Percentiles rank a stretch among this genome's conserved stretches.
phyloP scores from a whole-genome alignment of 2,113 vertebrate species.

The Amblyopsis rosae region DNA sequence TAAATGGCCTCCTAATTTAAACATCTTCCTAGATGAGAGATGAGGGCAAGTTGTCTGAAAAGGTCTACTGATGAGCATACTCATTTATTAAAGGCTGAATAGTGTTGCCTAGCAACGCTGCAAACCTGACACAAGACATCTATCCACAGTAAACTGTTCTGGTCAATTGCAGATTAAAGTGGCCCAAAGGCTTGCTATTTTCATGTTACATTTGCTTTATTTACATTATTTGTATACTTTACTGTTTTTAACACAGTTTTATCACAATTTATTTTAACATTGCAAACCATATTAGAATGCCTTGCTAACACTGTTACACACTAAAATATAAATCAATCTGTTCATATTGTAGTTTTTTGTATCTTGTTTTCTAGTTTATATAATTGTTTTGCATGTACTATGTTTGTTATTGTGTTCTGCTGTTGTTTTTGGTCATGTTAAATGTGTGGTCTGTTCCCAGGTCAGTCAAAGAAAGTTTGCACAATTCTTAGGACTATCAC shows the following conservation, averaged over 20 bases:
- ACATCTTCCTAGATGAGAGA: constrained; percentile 24
- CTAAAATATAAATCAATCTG: background rate
- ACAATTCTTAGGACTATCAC: too few species aligned
- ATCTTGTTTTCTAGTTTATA: constrained; percentile 29
- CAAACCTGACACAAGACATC: constrained; percentile 43
- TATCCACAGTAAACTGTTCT: constrained; percentile 39
- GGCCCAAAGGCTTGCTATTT: constrained; percentile 49
- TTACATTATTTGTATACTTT: constrained; percentile 20
- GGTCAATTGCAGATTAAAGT: background rate
- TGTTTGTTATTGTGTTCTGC: background rate
- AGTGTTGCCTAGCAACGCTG: constrained; percentile 62
- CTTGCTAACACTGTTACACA: constrained; percentile 39
- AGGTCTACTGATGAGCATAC: constrained; percentile 56
- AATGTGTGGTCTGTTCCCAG: too few species aligned
- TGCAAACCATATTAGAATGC: constrained; percentile 41
- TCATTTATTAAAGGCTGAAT: constrained; percentile 64
- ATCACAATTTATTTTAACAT: constrained; percentile 11
- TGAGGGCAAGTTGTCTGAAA: constrained; percentile 26
- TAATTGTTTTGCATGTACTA: constrained; percentile 16
- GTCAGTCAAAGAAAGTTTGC: too few species aligned
- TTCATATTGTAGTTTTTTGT: constrained; percentile 11
- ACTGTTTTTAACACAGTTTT: constrained; percentile 42
- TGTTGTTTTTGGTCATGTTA: too few species aligned
- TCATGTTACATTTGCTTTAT: constrained; percentile 40
- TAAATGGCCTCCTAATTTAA: background rate